phyloP scores from a whole-genome alignment of 1,140 invertebrate genomes.

The Drosophila aff. region DNA sequence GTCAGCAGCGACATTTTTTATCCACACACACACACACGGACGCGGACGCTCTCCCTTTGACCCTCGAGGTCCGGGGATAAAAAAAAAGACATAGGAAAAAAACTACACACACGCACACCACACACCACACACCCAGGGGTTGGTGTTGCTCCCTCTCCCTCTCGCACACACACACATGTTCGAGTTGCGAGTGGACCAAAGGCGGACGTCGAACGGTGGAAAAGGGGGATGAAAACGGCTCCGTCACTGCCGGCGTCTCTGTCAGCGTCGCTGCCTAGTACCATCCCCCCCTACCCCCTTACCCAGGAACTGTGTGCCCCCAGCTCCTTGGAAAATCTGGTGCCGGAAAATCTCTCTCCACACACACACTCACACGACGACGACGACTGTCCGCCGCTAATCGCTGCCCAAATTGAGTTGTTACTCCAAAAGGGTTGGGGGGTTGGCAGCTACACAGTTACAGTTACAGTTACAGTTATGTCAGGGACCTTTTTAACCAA shows the following conservation, averaged over 20 bases:
- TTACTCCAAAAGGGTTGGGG: slow-evolving; percentile 11
- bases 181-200: slow-evolving; percentile 74
- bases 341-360: slow-evolving; percentile 22
- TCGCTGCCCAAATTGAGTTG: slow-evolving; percentile 60
- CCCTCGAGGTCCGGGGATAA: slow-evolving; percentile 36
- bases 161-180: slow-evolving; percentile 35
- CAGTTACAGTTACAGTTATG: slow-evolving; percentile 12
- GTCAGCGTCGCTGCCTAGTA: slow-evolving; percentile 15
- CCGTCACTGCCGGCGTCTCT: slow-evolving; percentile 25
- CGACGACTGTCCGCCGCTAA: slow-evolving; percentile 44
- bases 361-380: neutral
- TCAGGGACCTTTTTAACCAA: neutral
- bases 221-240: slow-evolving; percentile 71
- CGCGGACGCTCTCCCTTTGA: slow-evolving; percentile 16
- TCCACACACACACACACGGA: slow-evolving; percentile 9
- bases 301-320: neutral
- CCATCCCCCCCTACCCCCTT: no score
- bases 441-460: neutral
- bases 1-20: slow-evolving; percentile 38
- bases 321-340: slow-evolving; percentile 5
- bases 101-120: slow-evolving; percentile 57
- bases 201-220: slow-evolving; percentile 33
- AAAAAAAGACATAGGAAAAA: slow-evolving; percentile 44
- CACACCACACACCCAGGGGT: slow-evolving; percentile 57
- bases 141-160: slow-evolving; percentile 41